A percentile compares a stretch with the other conserved stretches of the same genome.
phyloP scores from a whole-genome alignment of 2,888 invertebrate genomes.

The Nomada ferruginata region DNA sequence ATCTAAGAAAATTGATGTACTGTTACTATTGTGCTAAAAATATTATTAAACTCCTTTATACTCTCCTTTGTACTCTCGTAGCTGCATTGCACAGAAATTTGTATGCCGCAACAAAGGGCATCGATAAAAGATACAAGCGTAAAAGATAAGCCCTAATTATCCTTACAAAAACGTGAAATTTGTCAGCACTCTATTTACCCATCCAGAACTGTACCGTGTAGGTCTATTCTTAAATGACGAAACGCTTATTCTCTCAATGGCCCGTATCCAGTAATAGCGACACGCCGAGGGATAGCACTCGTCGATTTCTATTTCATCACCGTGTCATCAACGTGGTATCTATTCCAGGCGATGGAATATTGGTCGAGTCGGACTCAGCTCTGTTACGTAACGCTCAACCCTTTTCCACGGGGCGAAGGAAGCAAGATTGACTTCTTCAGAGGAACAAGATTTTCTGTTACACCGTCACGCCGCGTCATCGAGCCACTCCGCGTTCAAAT shows the following conservation, averaged over 20 bases:
- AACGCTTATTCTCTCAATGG: not conserved
- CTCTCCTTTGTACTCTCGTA: too few relatives aligned
- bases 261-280: not conserved
- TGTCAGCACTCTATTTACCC: too few relatives aligned
- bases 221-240: not conserved
- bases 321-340: slow-evolving; percentile 21
- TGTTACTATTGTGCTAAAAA: too few relatives aligned
- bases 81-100: too few relatives aligned
- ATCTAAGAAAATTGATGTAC: too few relatives aligned
- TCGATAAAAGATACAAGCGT: too few relatives aligned
- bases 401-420: not conserved
- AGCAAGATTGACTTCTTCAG: slow-evolving; percentile 16
- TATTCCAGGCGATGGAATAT: slow-evolving; percentile 28
- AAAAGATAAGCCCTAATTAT: too few relatives aligned
- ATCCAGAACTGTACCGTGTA: not conserved
- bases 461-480: slow-evolving; percentile 41
- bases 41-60: too few relatives aligned
- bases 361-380: slow-evolving; percentile 25
- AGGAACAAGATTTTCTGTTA: slow-evolving; percentile 17
- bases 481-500: slow-evolving; percentile 38
- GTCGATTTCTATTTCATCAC: slow-evolving; percentile 24
- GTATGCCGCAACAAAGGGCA: too few relatives aligned
- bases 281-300: not conserved
- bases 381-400: slow-evolving; percentile 11
- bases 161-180: not conserved